Conservation (phyloP, 2,797 vertebrate genomes). For the Spinus pinus region DNA sequence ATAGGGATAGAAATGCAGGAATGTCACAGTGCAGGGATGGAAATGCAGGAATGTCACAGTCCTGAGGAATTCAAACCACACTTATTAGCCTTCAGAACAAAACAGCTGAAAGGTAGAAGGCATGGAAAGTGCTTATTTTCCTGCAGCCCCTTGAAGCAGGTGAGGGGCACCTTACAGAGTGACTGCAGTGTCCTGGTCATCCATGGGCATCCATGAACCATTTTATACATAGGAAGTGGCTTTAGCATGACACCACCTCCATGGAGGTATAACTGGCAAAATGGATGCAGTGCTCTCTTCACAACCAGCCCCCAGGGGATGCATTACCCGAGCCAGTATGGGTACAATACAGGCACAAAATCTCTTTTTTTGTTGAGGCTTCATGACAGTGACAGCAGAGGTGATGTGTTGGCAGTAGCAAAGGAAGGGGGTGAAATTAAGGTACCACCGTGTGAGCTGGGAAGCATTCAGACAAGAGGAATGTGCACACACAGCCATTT, state of each 20-base stretch:
- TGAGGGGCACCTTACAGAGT: background rate
- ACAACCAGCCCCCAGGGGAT: background rate
- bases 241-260: background rate
- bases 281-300: background rate
- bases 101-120: background rate
- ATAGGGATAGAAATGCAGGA: background rate
- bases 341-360: background rate
- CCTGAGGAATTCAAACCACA: background rate
- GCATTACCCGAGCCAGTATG: background rate
- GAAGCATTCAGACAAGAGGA: background rate
- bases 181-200: background rate
- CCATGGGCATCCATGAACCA: background rate
- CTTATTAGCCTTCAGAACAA: background rate
- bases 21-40: background rate
- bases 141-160: background rate
- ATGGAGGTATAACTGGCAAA: background rate
- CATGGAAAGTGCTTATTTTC: background rate
- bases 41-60: background rate
- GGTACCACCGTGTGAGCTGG: background rate
- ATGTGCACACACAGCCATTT: background rate
- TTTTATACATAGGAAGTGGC: background rate
- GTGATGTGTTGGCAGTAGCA: background rate
- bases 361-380: background rate
- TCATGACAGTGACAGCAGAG: background rate
- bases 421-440: background rate